These are phyloP conservation scores for Suricata suricatta DNA, from an alignment of 2,113 vertebrate species.

Conservation along the genomic window DNA sequence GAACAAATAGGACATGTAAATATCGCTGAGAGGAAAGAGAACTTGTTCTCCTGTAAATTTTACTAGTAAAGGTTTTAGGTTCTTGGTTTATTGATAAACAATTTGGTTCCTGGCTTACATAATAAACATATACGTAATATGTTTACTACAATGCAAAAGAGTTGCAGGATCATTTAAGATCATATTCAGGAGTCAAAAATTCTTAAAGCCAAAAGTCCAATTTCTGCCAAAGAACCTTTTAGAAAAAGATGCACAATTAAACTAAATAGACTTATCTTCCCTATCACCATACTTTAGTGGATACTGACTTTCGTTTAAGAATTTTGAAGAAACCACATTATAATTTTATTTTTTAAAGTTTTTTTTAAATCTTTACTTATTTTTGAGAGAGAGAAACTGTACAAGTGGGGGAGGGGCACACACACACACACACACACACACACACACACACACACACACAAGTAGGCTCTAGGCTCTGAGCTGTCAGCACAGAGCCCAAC, in stretches of 20 bases:
- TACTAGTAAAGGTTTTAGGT: neutral
- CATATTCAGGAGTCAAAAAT: neutral
- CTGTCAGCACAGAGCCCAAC: too few relatives aligned
- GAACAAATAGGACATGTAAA: neutral
- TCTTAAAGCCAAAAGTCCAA: neutral
- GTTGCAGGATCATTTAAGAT: neutral
- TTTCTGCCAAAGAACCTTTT: neutral
- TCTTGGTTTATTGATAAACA: neutral
- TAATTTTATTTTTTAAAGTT: neutral
- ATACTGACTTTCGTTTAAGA: neutral
- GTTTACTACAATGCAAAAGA: neutral
- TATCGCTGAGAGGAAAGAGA: constrained; percentile 6
- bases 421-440: too few relatives aligned
- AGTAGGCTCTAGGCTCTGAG: too few relatives aligned
- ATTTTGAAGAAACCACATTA: neutral
- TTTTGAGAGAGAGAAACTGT: too few relatives aligned
- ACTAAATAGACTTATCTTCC: neutral
- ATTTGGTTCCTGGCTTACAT: too few relatives aligned
- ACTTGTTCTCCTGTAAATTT: neutral
- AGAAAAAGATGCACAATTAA: neutral
- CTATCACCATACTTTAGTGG: fast-evolving
- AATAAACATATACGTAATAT: neutral
- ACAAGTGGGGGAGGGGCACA: too few relatives aligned
- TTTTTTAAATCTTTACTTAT: too few relatives aligned
- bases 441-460: too few relatives aligned